Percentiles rank a stretch among this genome's conserved stretches.
These are phyloP conservation scores for Exephanes ischioxanthus DNA, from an alignment of 2,888 invertebrate genomes.

Conservation along the genomic window DNA sequence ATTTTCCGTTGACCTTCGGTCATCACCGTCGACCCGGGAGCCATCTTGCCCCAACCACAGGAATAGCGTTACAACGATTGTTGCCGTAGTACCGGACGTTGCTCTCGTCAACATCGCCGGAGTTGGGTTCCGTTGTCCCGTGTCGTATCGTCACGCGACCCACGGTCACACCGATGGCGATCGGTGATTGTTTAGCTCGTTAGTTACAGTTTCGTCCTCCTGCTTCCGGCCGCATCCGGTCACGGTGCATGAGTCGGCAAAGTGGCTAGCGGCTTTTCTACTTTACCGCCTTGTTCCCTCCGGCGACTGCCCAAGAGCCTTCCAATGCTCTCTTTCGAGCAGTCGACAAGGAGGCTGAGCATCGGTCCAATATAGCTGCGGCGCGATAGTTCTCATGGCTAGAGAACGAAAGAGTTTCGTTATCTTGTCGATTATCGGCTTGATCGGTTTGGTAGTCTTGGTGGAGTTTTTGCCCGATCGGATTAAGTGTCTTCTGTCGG, in stretches of 20 bases:
- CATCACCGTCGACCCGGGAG: not conserved
- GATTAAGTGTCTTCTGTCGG: not conserved
- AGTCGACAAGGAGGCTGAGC: not conserved
- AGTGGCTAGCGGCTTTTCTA: slow-evolving; percentile 9
- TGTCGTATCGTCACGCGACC: not conserved
- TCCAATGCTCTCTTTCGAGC: not conserved
- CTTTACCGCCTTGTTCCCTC: not conserved
- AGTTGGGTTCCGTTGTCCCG: slow-evolving; percentile 2
- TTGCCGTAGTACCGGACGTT: not conserved
- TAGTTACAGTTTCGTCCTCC: not conserved
- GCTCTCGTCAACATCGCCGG: not conserved
- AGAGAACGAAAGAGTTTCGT: not conserved
- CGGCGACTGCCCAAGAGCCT: not conserved
- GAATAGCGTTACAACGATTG: not conserved
- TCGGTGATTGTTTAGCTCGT: slow-evolving; percentile 11
- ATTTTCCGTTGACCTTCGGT: not conserved
- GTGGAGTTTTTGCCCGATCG: slow-evolving; percentile 5
- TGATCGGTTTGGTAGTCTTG: not conserved
- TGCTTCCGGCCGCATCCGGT: slow-evolving; percentile 7
- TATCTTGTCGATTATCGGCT: not conserved
- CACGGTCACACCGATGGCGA: not conserved
- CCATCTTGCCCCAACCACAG: not conserved
- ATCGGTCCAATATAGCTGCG: not conserved
- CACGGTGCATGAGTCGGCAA: slow-evolving; percentile 43
- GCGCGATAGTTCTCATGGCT: not conserved